Conservation (phyloP, 2,797 vertebrate species). For the Falco berigora region DNA sequence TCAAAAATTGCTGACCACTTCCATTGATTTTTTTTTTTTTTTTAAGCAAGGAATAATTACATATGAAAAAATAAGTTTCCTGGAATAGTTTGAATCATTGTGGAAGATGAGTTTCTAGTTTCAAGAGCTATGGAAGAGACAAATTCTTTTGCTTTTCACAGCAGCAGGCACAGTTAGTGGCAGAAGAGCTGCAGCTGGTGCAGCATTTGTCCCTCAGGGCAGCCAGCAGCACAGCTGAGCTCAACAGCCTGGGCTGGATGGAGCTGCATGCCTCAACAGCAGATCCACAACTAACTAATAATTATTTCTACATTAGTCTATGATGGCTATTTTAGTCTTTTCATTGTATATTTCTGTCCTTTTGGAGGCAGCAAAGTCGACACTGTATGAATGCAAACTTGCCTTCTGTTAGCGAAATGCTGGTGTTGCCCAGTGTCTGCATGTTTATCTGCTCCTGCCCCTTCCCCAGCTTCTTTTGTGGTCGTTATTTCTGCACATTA, state of each 20-base stretch:
- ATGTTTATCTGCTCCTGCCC: neutral
- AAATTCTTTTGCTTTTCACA: neutral
- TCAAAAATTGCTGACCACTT: neutral
- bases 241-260: neutral
- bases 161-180: neutral
- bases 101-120: neutral
- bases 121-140: neutral
- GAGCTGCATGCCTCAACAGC: neutral
- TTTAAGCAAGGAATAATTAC: neutral
- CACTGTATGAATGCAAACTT: neutral
- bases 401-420: neutral
- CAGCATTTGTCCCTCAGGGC: neutral
- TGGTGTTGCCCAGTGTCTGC: neutral
- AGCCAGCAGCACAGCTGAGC: neutral
- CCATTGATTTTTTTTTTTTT: neutral
- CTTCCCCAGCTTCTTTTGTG: neutral
- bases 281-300: neutral
- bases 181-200: neutral
- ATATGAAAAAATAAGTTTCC: neutral
- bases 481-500: neutral
- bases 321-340: neutral
- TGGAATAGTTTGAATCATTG: neutral
- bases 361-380: neutral
- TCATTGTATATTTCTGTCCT: neutral
- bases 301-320: neutral